These are phyloP conservation scores for Malurus melanocephalus DNA, from an alignment of 2,113 vertebrate species.

Conservation along the genomic window DNA sequence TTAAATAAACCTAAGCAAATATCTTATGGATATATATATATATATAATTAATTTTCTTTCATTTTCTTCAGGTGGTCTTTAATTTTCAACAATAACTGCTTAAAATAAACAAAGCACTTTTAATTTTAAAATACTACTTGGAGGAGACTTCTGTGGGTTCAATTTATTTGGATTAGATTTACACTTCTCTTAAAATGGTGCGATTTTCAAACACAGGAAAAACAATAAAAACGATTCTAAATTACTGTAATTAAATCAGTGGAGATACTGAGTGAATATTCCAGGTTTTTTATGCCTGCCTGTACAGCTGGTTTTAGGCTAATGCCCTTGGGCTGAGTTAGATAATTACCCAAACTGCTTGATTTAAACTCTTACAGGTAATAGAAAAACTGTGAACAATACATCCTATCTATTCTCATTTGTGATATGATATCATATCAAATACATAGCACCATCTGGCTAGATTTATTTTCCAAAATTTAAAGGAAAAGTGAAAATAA, in stretches of 20 bases:
- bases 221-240: background rate
- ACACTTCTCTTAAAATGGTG: background rate
- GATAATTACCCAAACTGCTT: conserved; percentile 2
- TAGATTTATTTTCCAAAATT: background rate
- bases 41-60: background rate
- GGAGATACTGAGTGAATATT: background rate
- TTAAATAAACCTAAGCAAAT: background rate
- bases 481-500: background rate
- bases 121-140: background rate
- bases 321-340: background rate
- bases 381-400: background rate
- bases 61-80: background rate
- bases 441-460: background rate
- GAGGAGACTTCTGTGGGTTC: background rate
- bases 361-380: background rate
- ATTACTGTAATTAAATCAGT: background rate
- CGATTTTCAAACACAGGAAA: background rate
- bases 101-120: background rate
- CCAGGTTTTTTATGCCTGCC: background rate
- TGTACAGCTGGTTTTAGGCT: background rate
- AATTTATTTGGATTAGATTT: background rate
- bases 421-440: background rate
- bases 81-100: background rate
- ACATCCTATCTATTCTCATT: background rate
- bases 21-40: background rate